Base-by-base conservation (phyloP, 2,113 vertebrate species). In the Rhinichthys klamathensis region DNA sequence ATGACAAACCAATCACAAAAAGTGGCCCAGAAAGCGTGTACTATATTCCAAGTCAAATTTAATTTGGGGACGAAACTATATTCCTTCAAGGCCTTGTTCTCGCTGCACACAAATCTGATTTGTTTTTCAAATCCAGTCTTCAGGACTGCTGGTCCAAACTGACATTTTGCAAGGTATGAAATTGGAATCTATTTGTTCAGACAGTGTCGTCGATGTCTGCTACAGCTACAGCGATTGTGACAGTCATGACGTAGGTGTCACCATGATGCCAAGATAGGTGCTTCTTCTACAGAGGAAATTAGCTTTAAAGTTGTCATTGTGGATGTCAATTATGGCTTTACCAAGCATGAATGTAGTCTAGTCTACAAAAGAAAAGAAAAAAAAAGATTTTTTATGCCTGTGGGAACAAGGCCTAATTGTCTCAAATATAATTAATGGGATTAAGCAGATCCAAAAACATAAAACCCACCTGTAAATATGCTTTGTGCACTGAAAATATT, bases 371-470 rank as follows among this genome's bases (percentile, higher is more conserved):
- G 0, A 25, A 13, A 27, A 63, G 1, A 6, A 46, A 15, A 3
- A 10, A 25, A 51, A 51, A 30, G 16, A 76, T 32, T 32, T 32
- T 27, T 63, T 1, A 76, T 30, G 15, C 25, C 13, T 18, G 13
- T 21, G 74, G 63, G 35, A 80, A 46, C 58, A 80, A 80, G 58
- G n/a, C 41, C 38, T 44, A 46, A 76, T 76, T 27, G 12, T 80
- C 35, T 80, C 56, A n/a, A 27, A 21, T 46, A 27, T 80, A 80
- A 65, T 44, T n/a, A 11, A 35, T 46, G n/a, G 15, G 54, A 63
- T 25, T 35, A 1, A 61, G 13, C 56, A 80, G 77, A 63, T 63
- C 77, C 23, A 10, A 38, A 63, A 80, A 54, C 27, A 25, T 18
- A 46, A 63, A 80, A 2, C 38, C 23, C 15, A 61, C 38, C 1